Conservation (phyloP, 2,888 invertebrate species). For the Drosophila sordidula region DNA sequence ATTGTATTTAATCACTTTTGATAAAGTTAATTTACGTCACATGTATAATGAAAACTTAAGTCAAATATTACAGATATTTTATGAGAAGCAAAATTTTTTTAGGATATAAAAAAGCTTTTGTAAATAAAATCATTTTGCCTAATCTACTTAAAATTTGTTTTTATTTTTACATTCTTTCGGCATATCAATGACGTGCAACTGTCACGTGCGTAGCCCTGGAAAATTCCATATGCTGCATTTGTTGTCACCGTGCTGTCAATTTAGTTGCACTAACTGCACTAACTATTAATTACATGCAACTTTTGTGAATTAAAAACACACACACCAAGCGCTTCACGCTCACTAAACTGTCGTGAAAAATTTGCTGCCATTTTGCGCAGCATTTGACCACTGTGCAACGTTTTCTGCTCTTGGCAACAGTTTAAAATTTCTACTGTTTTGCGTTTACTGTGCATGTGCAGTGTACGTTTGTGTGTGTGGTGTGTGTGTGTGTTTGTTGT, state of each 20-base stretch:
- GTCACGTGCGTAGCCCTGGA: no score
- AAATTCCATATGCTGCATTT: no score
- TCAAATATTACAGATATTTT: no score
- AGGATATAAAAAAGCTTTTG: no score
- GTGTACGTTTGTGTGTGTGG: slow-evolving; percentile 4
- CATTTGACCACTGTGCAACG: slow-evolving; percentile 52
- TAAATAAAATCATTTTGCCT: no score
- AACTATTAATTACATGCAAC: not conserved
- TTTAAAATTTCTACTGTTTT: slow-evolving; percentile 43
- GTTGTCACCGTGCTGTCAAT: not conserved
- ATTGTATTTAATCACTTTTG: no score
- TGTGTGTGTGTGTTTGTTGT: slow-evolving; percentile 28
- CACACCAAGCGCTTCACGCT: not conserved
- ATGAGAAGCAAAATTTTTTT: no score
- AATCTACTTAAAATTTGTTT: no score
- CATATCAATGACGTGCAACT: no score
- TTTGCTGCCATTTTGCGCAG: slow-evolving; percentile 1
- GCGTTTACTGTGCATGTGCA: slow-evolving; percentile 37
- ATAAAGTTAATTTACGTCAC: no score
- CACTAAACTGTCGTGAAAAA: not conserved
- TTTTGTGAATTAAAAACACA: not conserved
- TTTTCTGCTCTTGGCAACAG: slow-evolving; percentile 75
- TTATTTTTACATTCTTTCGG: no score
- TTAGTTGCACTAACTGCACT: not conserved
- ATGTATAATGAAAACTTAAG: no score